Conservation (phyloP, 2,797 vertebrate genomes). For the Microctenopoma stevenorrisi region DNA sequence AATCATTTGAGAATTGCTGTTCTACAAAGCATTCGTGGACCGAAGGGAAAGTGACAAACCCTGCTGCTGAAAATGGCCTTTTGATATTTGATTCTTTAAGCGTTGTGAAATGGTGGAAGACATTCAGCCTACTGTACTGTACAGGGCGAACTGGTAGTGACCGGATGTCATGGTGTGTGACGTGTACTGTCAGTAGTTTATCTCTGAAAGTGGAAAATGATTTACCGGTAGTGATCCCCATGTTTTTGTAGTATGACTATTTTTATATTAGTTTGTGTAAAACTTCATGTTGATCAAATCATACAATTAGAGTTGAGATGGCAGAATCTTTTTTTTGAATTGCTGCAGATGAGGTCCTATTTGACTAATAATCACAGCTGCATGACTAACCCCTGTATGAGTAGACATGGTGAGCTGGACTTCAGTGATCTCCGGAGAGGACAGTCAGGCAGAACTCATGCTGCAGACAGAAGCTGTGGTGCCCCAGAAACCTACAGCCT, state of each 20-base stretch:
- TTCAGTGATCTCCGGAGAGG: constrained; percentile 9
- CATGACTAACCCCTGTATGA: constrained; percentile 17
- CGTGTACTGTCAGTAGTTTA: constrained; percentile 12
- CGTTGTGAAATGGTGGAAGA: constrained; percentile 5
- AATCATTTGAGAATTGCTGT: constrained; percentile 9
- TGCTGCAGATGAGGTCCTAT: constrained; percentile 30
- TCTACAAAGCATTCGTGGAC: neutral
- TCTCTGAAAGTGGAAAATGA: constrained; percentile 20
- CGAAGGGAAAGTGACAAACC: neutral
- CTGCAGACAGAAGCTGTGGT: constrained; percentile 30
- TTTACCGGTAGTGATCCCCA: constrained; percentile 1
- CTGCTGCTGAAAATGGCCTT: neutral
- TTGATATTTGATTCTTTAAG: constrained; percentile 19
- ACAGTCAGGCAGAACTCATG: constrained; percentile 24
- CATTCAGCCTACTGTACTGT: neutral
- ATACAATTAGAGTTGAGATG: constrained; percentile 14
- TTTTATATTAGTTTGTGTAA: neutral
- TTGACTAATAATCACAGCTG: constrained; percentile 34
- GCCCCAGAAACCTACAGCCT: constrained; percentile 38
- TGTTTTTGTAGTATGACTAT: no score
- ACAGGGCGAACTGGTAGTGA: constrained; percentile 4
- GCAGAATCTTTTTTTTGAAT: neutral
- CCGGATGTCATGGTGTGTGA: constrained; percentile 17
- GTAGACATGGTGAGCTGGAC: constrained; percentile 19
- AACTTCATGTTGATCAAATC: no score